Evolutionary conservation across 2,888 invertebrate genomes (phyloP), one percentile per base, ranked within the genome.

Genomic region (Eulithis testata): DNA sequence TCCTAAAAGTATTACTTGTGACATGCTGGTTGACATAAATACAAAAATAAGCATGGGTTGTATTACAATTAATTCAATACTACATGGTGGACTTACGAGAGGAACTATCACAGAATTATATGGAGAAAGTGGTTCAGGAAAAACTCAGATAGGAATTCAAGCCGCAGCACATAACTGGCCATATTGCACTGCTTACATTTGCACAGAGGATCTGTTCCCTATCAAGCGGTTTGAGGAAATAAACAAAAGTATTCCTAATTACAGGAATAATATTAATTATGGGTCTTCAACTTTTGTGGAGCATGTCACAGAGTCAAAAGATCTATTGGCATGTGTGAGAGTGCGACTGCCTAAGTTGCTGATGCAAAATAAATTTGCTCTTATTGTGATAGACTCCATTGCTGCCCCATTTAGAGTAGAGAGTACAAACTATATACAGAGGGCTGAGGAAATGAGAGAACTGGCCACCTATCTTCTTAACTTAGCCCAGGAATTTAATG

Each of bases 91-190:
- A 40, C 91, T 97, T 65, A 88, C 95, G 53, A 88, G 88, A 73
- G 94, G 94, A 70, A 95, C 96, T 36, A 93, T 97, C 58, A 96
- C 96, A 63, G 97, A 97, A 93, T 90, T 98, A 74, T 95, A 94
- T 82, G 97, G 97, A n/a, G 95, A 95, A 84, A 96, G 96, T 89
- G 96, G 96, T 12, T 94, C 94, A 75, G 97, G 97, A 6, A 97
- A 97, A 91, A 97, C 97, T 0, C 97, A 97, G 83, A 80, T 97
- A 51, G 96, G 95, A 72, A 88, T 97, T 57, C 97, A 97, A 86
- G 84, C 96, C 37, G 94, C 95, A 44, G 86, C 96, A 21, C 94
- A 94, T 65, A 95, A 94, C 67, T 96, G 96, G 86, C 85, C 94
- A 59, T 51, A 73, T 78, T 73, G 84, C 82, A 94, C 94, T 58